A percentile compares a stretch with the other conserved stretches of the same genome.
Conservation (phyloP, 2,113 vertebrate species). For the Onychostruthus taczanowskii region DNA sequence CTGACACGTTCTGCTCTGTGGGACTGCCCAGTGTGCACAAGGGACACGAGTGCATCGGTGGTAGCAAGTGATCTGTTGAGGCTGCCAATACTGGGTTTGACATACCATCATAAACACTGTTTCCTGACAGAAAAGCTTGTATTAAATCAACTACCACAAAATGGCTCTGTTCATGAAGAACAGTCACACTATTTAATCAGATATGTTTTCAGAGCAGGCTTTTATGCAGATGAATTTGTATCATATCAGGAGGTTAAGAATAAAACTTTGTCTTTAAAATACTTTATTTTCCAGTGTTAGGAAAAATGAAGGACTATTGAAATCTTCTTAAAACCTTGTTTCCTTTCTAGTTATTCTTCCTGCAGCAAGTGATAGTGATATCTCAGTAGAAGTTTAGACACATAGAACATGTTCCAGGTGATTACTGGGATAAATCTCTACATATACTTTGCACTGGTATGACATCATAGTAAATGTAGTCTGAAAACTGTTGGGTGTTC, state of each 20-base stretch:
- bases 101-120: conserved; percentile 18
- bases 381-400: background rate
- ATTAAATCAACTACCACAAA: conserved; percentile 46
- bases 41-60: background rate
- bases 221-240: background rate
- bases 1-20: background rate
- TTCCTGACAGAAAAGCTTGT: conserved; percentile 39
- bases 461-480: background rate
- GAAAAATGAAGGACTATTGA: background rate
- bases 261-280: background rate
- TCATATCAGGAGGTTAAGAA: background rate
- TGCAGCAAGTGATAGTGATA: background rate
- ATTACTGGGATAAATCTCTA: background rate
- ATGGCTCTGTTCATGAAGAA: background rate
- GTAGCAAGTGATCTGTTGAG: background rate
- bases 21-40: background rate
- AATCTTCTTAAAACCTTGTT: background rate
- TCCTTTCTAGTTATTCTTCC: background rate
- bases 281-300: background rate
- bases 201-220: conserved; percentile 49
- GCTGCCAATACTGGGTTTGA: conserved; percentile 24
- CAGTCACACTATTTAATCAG: conserved; percentile 10
- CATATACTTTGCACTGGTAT: background rate
- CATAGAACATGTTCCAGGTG: background rate
- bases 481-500: background rate